These are phyloP conservation scores for Petroica traversi DNA, from an alignment of 2,113 vertebrate species.

Conservation along the genomic window DNA sequence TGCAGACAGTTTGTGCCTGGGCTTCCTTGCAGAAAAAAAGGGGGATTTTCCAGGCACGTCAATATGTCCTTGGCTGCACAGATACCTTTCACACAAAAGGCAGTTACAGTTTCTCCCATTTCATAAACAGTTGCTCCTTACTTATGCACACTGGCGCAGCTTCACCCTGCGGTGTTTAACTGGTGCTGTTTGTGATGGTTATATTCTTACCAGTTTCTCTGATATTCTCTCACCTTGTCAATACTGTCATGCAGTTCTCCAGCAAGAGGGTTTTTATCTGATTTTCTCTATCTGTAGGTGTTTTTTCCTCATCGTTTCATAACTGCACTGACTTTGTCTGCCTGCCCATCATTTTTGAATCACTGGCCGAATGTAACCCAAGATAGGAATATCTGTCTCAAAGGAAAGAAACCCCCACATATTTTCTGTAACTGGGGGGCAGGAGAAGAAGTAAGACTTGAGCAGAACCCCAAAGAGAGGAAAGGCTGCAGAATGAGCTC, in stretches of 20 bases:
- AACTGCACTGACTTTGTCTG: neutral
- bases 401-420: neutral
- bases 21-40: neutral
- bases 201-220: neutral
- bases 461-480: neutral
- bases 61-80: slow-evolving; percentile 58
- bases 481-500: neutral
- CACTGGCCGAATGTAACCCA: neutral
- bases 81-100: neutral
- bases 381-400: neutral
- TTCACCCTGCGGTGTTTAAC: neutral
- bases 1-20: slow-evolving; percentile 38
- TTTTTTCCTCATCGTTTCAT: neutral
- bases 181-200: neutral
- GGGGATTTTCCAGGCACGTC: slow-evolving; percentile 42
- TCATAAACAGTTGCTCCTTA: slow-evolving; percentile 21
- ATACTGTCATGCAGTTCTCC: neutral
- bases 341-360: neutral
- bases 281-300: neutral
- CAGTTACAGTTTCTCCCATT: neutral
- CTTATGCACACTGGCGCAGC: neutral
- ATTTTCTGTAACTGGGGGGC: neutral
- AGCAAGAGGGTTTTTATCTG: neutral
- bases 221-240: slow-evolving; percentile 2
- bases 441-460: rapidly evolving